Base-by-base conservation (phyloP, 2,888 invertebrate genomes). In the Hirtodrosophila alboralis region DNA sequence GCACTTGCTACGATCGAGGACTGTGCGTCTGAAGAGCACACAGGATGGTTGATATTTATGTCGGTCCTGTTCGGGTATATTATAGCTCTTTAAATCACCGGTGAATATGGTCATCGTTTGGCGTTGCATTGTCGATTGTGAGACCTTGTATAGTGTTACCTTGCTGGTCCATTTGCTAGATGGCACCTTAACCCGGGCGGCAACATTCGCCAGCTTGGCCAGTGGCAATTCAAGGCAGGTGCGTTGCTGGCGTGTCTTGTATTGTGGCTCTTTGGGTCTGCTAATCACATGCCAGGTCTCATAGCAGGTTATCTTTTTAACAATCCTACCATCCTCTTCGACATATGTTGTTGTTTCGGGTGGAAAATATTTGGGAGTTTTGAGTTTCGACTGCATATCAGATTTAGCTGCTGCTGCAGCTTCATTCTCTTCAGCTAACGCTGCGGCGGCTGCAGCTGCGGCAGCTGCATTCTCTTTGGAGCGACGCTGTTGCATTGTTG, bases 281-380 rank as follows among this genome's bases (percentile, higher is more conserved):
- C 88, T 88, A 12, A 91, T 90, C 12, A 91, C 90, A 56, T 90
- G 90, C 91, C 91, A 91, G 9, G 90, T 91, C 57, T 91, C 91
- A 45, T 89, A 91, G 70, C 90, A 90, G n/a, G 91, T 91, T 3
- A 91, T 89, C 73, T 90, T 91, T 54, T 90, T 90, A 1, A 90
- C 87, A 2, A 90, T 69, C 43, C 89, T 88, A 12, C 90, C 90
- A 7, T 90, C 89, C 48, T 90, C 89, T 8, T 88, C 79, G 10
- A 87, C 87, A 3, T 89, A 84, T 0, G 88, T 84, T 12, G 89
- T 87, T 57, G 89, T 90, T 71, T 89, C 90, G 0, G 86, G 80
- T 13, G 89, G 87, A 18, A 79, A 76, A 45, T 65, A 64, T 54
- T 69, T 72, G 0, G 65, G 37, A 9, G 14, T 30, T 10, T 66